These are phyloP conservation scores for Lathamus discolor DNA, from an alignment of 2,113 vertebrate genomes.

Conservation along the genomic window DNA sequence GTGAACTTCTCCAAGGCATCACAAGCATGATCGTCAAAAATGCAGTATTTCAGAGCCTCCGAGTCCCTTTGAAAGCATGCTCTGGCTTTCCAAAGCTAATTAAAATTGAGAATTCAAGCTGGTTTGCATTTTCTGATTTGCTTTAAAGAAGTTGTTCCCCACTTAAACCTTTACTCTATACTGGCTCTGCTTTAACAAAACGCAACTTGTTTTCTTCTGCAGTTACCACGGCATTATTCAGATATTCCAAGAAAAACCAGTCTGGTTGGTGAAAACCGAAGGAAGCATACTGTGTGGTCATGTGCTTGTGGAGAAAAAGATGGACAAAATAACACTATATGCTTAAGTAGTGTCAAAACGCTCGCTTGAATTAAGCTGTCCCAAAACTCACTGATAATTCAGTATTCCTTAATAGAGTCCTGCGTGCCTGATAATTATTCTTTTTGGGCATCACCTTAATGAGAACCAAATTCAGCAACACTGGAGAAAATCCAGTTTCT, in stretches of 20 bases:
- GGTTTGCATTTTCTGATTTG: neutral
- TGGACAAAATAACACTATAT: neutral
- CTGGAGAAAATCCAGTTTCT: neutral
- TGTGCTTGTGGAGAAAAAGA: slow-evolving; percentile 41
- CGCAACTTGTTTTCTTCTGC: neutral
- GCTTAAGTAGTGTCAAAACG: neutral
- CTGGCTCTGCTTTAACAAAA: neutral
- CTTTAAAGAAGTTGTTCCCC: neutral
- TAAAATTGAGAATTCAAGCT: neutral
- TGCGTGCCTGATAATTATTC: neutral
- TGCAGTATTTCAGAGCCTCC: neutral
- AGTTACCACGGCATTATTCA: neutral
- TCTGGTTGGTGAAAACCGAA: neutral
- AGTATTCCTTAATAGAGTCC: neutral
- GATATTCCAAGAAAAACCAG: neutral
- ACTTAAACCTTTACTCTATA: neutral
- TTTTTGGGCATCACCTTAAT: neutral
- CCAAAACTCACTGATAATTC: neutral
- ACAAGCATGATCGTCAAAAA: neutral
- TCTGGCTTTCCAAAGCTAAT: neutral
- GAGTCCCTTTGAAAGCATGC: neutral
- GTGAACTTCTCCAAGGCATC: neutral
- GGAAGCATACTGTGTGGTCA: neutral
- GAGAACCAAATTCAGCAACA: slow-evolving; percentile 34
- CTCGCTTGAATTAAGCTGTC: neutral